Conservation (phyloP, 2,113 vertebrate genomes). For the Saccopteryx leptura region DNA sequence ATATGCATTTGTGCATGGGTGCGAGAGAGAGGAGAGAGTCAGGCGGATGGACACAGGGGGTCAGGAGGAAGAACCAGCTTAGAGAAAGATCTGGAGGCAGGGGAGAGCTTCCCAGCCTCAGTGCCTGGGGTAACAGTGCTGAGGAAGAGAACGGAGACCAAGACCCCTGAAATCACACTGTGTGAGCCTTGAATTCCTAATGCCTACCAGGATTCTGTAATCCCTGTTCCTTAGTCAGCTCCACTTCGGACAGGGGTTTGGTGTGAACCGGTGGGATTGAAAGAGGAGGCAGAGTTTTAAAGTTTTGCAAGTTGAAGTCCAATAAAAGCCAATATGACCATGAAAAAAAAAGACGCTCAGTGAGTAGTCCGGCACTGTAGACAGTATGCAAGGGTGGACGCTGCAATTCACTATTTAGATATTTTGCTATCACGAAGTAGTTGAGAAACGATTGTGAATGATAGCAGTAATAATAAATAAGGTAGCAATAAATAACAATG, state of each 20-base stretch:
- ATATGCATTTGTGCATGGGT: neutral
- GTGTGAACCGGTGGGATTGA: neutral
- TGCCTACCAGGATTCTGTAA: neutral
- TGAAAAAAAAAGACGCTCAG: neutral
- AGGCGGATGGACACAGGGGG: neutral
- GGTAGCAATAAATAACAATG: neutral
- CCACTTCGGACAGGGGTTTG: neutral
- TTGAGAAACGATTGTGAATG: neutral
- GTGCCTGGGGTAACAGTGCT: neutral
- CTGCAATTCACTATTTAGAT: neutral
- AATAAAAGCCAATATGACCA: neutral
- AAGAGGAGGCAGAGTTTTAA: neutral
- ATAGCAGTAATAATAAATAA: neutral
- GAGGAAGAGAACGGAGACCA: neutral
- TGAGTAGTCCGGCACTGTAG: rapidly evolving
- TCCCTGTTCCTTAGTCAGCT: neutral
- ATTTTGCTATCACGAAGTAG: neutral
- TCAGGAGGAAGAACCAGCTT: neutral
- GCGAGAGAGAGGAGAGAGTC: neutral
- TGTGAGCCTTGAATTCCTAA: neutral
- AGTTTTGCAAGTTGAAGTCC: neutral
- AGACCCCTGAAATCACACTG: neutral
- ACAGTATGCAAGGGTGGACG: neutral
- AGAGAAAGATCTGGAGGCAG: neutral
- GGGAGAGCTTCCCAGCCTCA: neutral